A percentile compares a stretch with the other conserved stretches of the same genome.
phyloP scores from a whole-genome alignment of 2,888 invertebrate genomes.

The Autographa gamma region DNA sequence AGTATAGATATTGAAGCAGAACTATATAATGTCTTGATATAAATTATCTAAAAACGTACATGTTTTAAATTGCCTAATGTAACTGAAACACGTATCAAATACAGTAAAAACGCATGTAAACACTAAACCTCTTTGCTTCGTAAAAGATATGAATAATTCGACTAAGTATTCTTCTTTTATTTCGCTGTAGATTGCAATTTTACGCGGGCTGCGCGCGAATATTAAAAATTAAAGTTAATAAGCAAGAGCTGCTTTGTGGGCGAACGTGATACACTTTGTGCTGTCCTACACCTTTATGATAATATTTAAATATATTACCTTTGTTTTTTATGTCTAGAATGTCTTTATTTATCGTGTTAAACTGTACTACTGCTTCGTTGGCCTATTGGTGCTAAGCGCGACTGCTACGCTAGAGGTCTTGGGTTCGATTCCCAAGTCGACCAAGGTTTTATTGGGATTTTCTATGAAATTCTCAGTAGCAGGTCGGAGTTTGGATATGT shows the following conservation, averaged over 20 bases:
- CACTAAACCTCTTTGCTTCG: slow-evolving; percentile 15
- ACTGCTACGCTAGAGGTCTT: too few relatives aligned
- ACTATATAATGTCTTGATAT: too few relatives aligned
- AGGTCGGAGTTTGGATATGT: too few relatives aligned
- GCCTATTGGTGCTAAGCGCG: too few relatives aligned
- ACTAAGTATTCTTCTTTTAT: slow-evolving; percentile 64
- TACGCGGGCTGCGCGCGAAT: slow-evolving; percentile 84
- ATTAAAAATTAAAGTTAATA: slow-evolving; percentile 89
- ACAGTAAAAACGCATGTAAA: neutral
- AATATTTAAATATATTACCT: slow-evolving; percentile 33
- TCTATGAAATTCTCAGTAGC: too few relatives aligned
- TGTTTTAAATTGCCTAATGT: neutral
- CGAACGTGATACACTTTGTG: slow-evolving; percentile 58
- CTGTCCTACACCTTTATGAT: slow-evolving; percentile 39
- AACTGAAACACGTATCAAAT: neutral
- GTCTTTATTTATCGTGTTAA: neutral
- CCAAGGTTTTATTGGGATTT: too few relatives aligned
- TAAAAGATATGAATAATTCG: slow-evolving; percentile 54
- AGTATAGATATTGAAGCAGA: too few relatives aligned
- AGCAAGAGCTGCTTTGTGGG: slow-evolving; percentile 74
- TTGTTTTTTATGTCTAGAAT: neutral
- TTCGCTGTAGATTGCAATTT: slow-evolving; percentile 83
- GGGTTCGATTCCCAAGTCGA: too few relatives aligned
- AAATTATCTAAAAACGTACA: too few relatives aligned
- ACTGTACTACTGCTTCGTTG: too few relatives aligned